These are phyloP conservation scores for Philotrypesis tridentata DNA, from an alignment of 1,140 invertebrate genomes.

Conservation along the genomic window DNA sequence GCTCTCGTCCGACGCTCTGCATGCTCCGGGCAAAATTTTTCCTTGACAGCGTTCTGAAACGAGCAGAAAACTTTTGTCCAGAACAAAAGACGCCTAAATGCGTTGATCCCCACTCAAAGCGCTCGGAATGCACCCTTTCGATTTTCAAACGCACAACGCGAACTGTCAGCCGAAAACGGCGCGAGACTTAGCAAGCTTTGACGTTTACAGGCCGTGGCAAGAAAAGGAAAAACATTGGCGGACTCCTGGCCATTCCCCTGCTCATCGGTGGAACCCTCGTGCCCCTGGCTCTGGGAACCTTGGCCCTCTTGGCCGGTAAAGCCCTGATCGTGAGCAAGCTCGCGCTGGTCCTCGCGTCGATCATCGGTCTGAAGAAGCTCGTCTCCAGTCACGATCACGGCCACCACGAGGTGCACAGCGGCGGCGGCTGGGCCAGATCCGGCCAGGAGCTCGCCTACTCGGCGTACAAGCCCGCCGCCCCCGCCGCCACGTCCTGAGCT, in stretches of 20 bases:
- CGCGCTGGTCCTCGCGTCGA: slow-evolving; percentile 85
- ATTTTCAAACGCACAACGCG: too few relatives aligned
- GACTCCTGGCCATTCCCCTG: slow-evolving; percentile 83
- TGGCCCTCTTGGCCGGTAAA: slow-evolving; percentile 87
- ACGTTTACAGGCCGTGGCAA: slow-evolving; percentile 78
- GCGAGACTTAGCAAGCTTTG: too few relatives aligned
- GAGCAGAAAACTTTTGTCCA: too few relatives aligned
- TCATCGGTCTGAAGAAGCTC: slow-evolving; percentile 88
- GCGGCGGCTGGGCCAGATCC: slow-evolving; percentile 72
- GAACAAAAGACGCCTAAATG: too few relatives aligned
- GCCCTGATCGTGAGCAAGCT: slow-evolving; percentile 88
- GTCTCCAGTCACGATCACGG: slow-evolving; percentile 78
- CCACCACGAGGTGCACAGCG: slow-evolving; percentile 80
- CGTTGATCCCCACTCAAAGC: too few relatives aligned
- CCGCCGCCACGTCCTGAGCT: slow-evolving; percentile 16
- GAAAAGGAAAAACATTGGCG: slow-evolving; percentile 80
- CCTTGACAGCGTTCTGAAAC: too few relatives aligned
- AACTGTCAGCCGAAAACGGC: too few relatives aligned
- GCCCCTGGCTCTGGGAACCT: slow-evolving; percentile 84
- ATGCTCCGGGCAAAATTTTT: too few relatives aligned
- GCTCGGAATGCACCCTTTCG: too few relatives aligned
- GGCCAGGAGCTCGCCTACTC: slow-evolving; percentile 70
- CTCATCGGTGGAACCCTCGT: slow-evolving; percentile 86
- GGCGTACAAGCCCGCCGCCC: slow-evolving; percentile 67
- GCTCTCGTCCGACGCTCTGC: too few relatives aligned